These are phyloP conservation scores for Phrynosoma blainvillii DNA, from an alignment of 2,113 vertebrate genomes.

Conservation along the genomic window DNA sequence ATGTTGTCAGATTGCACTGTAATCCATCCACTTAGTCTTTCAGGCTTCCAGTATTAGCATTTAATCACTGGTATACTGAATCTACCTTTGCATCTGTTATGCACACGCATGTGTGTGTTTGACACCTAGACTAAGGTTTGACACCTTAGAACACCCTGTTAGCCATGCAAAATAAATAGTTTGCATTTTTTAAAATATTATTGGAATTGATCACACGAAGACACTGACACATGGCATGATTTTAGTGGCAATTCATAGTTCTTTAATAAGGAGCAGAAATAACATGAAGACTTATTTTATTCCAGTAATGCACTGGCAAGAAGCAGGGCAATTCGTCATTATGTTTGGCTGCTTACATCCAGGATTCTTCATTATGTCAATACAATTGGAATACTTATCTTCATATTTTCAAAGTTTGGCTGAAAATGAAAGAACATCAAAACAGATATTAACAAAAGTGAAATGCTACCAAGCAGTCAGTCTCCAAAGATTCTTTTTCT, in stretches of 20 bases:
- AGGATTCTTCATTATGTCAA: background rate
- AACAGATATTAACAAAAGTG: background rate
- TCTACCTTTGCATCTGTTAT: background rate
- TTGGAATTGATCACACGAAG: background rate
- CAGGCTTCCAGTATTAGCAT: background rate
- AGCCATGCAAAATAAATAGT: background rate
- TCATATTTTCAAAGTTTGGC: constrained; percentile 57
- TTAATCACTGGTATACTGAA: background rate
- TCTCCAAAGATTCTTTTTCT: background rate
- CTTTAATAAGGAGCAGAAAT: background rate
- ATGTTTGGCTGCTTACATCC: rapidly evolving
- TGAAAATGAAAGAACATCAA: constrained; percentile 54
- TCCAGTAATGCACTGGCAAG: constrained; percentile 6
- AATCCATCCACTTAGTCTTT: background rate
- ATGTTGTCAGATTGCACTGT: background rate
- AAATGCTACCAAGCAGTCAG: rapidly evolving
- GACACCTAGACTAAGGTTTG: no score
- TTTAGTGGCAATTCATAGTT: background rate
- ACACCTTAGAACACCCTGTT: no score
- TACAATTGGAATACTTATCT: constrained; percentile 32
- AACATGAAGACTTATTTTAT: background rate
- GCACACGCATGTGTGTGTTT: background rate
- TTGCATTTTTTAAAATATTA: background rate
- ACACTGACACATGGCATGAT: background rate
- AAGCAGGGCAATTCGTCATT: background rate